Evolutionary conservation across 2,113 vertebrate genomes (phyloP).

Genomic region (Hippocampus zosterae): DNA sequence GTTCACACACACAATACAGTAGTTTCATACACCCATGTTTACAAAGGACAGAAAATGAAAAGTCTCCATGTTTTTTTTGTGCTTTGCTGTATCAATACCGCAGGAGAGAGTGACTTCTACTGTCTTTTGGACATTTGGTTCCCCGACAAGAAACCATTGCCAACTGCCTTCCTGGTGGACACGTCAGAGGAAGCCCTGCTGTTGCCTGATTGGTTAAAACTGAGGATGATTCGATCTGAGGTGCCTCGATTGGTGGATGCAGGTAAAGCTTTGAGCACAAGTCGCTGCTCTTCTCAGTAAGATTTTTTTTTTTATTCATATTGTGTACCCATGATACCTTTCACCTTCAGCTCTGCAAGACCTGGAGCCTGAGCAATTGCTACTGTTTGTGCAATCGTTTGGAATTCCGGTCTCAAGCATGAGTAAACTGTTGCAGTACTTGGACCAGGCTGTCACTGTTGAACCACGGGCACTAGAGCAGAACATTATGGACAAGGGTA

Average conservation of each 20-base stretch:
- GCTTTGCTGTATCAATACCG: slow-evolving; percentile 3
- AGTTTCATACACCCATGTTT: neutral
- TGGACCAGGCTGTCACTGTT: slow-evolving; percentile 94
- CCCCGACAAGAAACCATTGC: slow-evolving; percentile 91
- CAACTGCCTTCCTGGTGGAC: slow-evolving; percentile 96
- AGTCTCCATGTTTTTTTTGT: neutral
- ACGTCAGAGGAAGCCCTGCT: slow-evolving; percentile 94
- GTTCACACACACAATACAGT: too few relatives aligned
- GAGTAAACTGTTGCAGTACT: slow-evolving; percentile 93
- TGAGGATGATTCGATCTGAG: slow-evolving; percentile 95
- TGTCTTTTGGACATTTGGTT: slow-evolving; percentile 93
- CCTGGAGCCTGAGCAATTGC: slow-evolving; percentile 91
- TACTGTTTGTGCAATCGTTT: slow-evolving; percentile 97
- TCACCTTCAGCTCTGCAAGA: slow-evolving; percentile 83
- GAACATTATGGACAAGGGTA: slow-evolving; percentile 99
- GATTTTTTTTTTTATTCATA: too few relatives aligned
- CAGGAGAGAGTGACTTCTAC: slow-evolving; percentile 85
- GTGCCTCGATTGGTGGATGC: slow-evolving; percentile 91
- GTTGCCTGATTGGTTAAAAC: slow-evolving; percentile 94
- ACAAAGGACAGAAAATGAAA: neutral
- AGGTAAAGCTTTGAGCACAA: slow-evolving; percentile 65
- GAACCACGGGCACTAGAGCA: slow-evolving; percentile 90
- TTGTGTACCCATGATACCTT: neutral
- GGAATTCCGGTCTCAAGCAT: slow-evolving; percentile 98
- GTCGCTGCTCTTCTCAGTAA: neutral